phyloP scores from a whole-genome alignment of 2,113 vertebrate species.

The Danionella cerebrum region DNA sequence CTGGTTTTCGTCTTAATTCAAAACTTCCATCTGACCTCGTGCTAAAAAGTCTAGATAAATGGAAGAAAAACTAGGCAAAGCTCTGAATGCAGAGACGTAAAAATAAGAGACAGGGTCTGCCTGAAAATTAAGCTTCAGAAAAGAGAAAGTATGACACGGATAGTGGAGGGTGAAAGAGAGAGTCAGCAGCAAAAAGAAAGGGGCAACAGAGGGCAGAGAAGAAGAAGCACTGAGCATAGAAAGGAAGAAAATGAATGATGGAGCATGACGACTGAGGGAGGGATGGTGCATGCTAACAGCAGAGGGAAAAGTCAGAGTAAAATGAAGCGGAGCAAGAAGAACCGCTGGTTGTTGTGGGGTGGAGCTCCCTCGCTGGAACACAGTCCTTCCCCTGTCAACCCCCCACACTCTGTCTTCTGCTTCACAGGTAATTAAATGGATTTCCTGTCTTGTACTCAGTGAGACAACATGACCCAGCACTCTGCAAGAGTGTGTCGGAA shows the following conservation, averaged over 20 bases:
- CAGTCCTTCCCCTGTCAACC: constrained; percentile 84
- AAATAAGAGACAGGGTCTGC: constrained; percentile 1
- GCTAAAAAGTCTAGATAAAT: constrained; percentile 3
- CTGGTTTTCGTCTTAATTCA: constrained; percentile 15
- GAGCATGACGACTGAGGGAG: constrained; percentile 9
- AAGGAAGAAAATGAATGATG: constrained; percentile 10
- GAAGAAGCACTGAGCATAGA: constrained; percentile 6
- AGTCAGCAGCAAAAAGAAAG: not conserved
- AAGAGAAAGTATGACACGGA: constrained; percentile 18
- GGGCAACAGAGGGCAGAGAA: constrained; percentile 16
- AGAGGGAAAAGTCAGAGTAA: constrained; percentile 47
- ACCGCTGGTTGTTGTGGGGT: constrained; percentile 17
- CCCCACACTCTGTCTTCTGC: constrained; percentile 84
- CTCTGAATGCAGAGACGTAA: not conserved
- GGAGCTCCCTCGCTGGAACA: constrained; percentile 57
- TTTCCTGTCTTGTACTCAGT: constrained; percentile 99
- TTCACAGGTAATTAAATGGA: constrained; percentile 99
- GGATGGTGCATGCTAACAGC: constrained; percentile 8
- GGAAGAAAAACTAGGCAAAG: not conserved
- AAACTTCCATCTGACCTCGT: constrained; percentile 35
- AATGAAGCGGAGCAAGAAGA: constrained; percentile 6
- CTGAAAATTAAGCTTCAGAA: constrained; percentile 4
- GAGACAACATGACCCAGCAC: constrained; percentile 91
- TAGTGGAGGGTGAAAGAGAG: not conserved
- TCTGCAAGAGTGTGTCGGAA: constrained; percentile 74